Evolutionary conservation across 2,888 invertebrate species (phyloP), one percentile per base, ranked within the genome.

Genomic region (Ptychoptera albimana): DNA sequence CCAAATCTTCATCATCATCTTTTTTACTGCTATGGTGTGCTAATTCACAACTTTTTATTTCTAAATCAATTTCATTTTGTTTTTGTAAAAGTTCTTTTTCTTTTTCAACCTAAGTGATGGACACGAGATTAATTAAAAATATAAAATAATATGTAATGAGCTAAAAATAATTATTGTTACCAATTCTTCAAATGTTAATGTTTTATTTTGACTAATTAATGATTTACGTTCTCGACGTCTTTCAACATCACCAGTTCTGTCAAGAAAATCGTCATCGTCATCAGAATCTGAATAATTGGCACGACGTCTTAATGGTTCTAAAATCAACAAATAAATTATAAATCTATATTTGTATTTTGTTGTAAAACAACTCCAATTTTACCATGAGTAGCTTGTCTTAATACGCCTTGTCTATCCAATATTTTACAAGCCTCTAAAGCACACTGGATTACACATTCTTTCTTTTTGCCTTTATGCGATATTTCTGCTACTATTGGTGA

Each of bases 191-290:
- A 82, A 80, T 1, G 80, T 82, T 36, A 72, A 56, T 0, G 71
- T 64, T 9, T 55, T 57, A 9, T 57, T 61, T 1, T 52, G 40
- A 3, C 48, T 49, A 0, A 52, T 48, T n/a, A 51, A 52, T 0
- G 56, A 50, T 45, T 93, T 71, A 46, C 76, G 73, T 53, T 77
- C 73, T 8, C 96, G 73, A 60, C 93, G 94, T 53, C 76, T 75
- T 61, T 94, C 93, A 15, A 97, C 77, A 45, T 81, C 77, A 2
- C 96, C 97, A 1, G 98, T 98, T 49, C 97, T 71, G 61, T 98
- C 98, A 44, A 92, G 72, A 68, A 86, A 98, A 15, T 83, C 84
- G 62, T 98, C 97, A 48, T 98, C 97, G 56, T 98, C 96, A 56
- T 94, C 86, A 3, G 85, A 86, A 55, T 79, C 76, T 76, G 85